Evolutionary conservation across 2,888 invertebrate species (phyloP), one percentile per base, ranked within the genome.

Genomic region (Chaetogeoica ovagalla): DNA sequence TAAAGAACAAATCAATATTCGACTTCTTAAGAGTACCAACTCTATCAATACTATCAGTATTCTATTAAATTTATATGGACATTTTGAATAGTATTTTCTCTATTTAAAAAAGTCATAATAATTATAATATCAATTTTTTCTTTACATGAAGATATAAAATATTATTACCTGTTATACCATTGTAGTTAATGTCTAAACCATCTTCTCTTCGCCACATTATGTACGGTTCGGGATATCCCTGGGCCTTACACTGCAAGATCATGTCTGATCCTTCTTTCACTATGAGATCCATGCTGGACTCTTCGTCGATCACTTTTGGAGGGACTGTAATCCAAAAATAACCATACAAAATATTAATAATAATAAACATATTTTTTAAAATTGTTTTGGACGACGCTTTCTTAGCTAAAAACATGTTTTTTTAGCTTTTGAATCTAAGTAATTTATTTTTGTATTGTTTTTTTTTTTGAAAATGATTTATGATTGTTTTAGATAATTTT

Each of bases 141-240:
- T 13, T 15, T 13, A 48, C 11, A 48, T 48, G 48, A 3, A 48
- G 13, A 13, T 48, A 1, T 48, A 48, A 15, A 48, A 9, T 17
- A 7, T 11, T 59, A 59, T 89, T 88, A 94, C 95, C 95, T 85
- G 90, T 91, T 86, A 94, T 93, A 19, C 94, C 94, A 85, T 94
- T 94, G 87, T 94, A 94, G 86, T 93, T 91, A 87, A 95, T 95
- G 86, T 94, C 93, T 84, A 93, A 92, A 81, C 94, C 94, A 85
- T 96, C 95, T 87, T 95, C 95, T 63, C 95, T 89, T 68, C 94
- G 89, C 95, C 95, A 96, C 92, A 95, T 95, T 84, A 96, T 95
- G 86, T 94, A 95, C 15, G 96, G 96, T 85, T 94, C 94, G 0
- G 95, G 95, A 87, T 94, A 95, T 84, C 95, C 96, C n/a, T 91